Evolutionary conservation across 30 jellyfish, hydroid and myxozoan species (phyloP).

Genomic region (Aurelia aurita): DNA sequence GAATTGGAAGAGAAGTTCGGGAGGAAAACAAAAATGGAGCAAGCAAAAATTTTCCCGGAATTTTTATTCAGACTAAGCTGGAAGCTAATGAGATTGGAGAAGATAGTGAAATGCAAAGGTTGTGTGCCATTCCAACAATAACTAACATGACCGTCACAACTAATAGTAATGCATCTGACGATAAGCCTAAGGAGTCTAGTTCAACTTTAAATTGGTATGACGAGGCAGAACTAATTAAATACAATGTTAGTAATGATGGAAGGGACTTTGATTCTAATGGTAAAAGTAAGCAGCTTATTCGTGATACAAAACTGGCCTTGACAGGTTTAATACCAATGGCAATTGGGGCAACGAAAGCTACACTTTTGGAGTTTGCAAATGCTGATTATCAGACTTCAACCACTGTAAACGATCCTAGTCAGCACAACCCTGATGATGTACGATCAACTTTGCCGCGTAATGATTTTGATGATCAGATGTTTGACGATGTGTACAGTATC

Average conservation of each 20-base stretch:
- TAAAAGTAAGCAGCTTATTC: neutral
- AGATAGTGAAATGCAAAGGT: too few species aligned
- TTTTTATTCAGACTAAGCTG: too few species aligned
- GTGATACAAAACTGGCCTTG: neutral
- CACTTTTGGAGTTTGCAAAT: neutral
- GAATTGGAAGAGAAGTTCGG: too few species aligned
- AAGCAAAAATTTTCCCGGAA: too few species aligned
- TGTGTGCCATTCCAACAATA: too few species aligned
- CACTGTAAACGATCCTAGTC: neutral
- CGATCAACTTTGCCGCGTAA: too few species aligned
- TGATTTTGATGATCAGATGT: neutral
- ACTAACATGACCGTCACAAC: too few species aligned
- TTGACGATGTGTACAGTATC: neutral
- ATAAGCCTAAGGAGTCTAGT: too few species aligned
- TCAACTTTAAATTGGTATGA: slow-evolving; percentile 32
- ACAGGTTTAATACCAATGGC: neutral
- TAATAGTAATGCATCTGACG: too few species aligned
- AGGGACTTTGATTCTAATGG: neutral
- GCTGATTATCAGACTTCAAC: neutral
- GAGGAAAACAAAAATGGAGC: too few species aligned
- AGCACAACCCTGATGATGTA: neutral
- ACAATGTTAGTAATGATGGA: neutral
- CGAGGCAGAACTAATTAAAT: slow-evolving; percentile 25
- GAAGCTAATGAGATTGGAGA: too few species aligned
- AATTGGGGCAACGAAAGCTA: too few species aligned